A percentile compares a stretch with the other conserved stretches of the same genome.
phyloP scores from a whole-genome alignment of 2,113 vertebrate genomes.

The Mesembrinibis cayennensis region DNA sequence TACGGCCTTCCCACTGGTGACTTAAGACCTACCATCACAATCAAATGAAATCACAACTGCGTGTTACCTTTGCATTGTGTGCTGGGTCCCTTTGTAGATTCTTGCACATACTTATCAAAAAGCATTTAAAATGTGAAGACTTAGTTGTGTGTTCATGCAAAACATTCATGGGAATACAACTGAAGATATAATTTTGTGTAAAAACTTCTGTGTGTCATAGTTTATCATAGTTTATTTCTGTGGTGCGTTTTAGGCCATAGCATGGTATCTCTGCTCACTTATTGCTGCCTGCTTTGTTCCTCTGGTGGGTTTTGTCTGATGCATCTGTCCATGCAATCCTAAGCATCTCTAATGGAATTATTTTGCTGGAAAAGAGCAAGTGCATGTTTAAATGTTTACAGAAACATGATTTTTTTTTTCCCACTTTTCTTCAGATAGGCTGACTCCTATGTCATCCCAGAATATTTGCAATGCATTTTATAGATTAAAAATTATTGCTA shows the following conservation, averaged over 20 bases:
- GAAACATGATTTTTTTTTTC: neutral
- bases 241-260: rapidly evolving
- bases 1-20: neutral
- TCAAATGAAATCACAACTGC: neutral
- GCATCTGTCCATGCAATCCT: neutral
- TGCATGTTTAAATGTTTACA: neutral
- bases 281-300: neutral
- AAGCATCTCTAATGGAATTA: neutral
- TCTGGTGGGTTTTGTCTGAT: neutral
- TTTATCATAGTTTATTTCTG: neutral
- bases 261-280: neutral
- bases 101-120: neutral
- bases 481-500: neutral
- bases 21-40: neutral
- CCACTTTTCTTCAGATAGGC: neutral
- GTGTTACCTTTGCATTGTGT: no score
- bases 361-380: neutral
- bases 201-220: neutral
- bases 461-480: neutral
- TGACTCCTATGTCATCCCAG: neutral
- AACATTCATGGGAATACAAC: neutral
- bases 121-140: neutral
- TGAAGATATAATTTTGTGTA: neutral
- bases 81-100: neutral
- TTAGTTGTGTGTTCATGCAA: neutral